Conservation (phyloP, 2,888 invertebrate species). For the Hydraecia micacea region DNA sequence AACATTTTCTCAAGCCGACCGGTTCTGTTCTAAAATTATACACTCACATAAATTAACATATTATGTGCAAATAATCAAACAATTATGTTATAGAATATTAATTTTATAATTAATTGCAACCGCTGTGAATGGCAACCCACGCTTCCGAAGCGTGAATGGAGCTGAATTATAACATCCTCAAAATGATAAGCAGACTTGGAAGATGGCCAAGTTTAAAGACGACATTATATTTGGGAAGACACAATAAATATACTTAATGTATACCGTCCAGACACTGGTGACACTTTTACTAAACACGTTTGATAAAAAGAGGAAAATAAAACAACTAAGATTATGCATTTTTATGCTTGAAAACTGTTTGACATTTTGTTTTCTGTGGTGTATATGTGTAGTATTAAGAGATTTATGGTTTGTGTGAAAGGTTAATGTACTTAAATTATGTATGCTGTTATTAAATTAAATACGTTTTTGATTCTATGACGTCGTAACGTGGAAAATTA, state of each 20-base stretch:
- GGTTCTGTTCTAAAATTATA: background rate
- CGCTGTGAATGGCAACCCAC: slow-evolving; percentile 69
- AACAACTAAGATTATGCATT: slow-evolving; percentile 45
- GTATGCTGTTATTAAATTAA: background rate
- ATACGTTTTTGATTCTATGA: slow-evolving; percentile 2
- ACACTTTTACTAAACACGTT: slow-evolving; percentile 81
- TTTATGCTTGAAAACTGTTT: slow-evolving; percentile 32
- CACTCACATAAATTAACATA: background rate
- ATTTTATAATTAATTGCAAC: background rate
- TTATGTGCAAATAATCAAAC: slow-evolving; percentile 16
- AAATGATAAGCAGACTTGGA: slow-evolving; percentile 74
- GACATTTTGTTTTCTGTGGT: slow-evolving; percentile 41
- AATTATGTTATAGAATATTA: slow-evolving; percentile 9
- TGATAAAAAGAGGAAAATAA: slow-evolving; percentile 69
- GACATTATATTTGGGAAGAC: slow-evolving; percentile 71
- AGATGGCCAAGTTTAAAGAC: slow-evolving; percentile 69
- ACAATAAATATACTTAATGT: slow-evolving; percentile 81
- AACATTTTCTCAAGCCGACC: background rate
- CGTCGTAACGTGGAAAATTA: background rate
- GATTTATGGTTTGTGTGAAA: slow-evolving; percentile 47
- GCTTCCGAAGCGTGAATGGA: slow-evolving; percentile 67
- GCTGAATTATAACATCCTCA: slow-evolving; percentile 72
- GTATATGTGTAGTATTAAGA: slow-evolving; percentile 24
- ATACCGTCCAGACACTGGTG: slow-evolving; percentile 79
- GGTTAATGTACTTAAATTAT: slow-evolving; percentile 29